These are phyloP conservation scores for Pentalonia nigronervosa DNA, from an alignment of 1,140 invertebrate species.

Conservation along the genomic window DNA sequence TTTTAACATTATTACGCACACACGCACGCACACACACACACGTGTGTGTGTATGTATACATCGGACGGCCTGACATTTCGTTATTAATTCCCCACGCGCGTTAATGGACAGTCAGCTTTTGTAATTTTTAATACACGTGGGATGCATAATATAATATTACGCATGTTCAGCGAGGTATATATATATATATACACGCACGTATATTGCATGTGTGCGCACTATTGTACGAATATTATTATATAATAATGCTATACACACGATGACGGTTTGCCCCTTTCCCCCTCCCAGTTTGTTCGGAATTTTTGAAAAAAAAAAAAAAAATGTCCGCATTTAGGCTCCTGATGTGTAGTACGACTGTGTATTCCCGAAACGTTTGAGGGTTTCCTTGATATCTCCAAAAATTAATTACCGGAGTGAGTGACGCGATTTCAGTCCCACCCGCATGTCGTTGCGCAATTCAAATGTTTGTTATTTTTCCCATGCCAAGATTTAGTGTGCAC, in stretches of 20 bases:
- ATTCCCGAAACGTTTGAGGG: neutral
- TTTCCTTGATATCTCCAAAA: neutral
- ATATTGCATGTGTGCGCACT: too few relatives aligned
- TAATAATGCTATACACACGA: neutral
- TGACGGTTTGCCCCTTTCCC: neutral
- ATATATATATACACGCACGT: too few relatives aligned
- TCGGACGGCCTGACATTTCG: constrained; percentile 28
- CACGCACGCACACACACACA: neutral
- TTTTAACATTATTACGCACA: constrained; percentile 48
- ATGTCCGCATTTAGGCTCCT: neutral
- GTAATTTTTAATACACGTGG: constrained; percentile 16
- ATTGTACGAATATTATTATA: neutral
- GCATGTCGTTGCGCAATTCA: neutral
- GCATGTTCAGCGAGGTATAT: neutral
- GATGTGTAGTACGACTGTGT: neutral
- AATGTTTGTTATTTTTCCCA: neutral
- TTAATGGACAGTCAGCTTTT: constrained; percentile 25
- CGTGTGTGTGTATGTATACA: neutral
- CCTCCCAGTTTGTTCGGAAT: neutral
- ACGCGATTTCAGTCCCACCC: neutral
- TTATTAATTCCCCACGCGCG: constrained; percentile 22
- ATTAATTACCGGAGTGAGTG: neutral
- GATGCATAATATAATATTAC: neutral
- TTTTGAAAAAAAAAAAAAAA: neutral
- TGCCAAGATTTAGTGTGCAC: neutral